A percentile compares a stretch with the other conserved stretches of the same genome.
Conservation (phyloP, 2,113 vertebrate species). For the Microtus ochrogaster region DNA sequence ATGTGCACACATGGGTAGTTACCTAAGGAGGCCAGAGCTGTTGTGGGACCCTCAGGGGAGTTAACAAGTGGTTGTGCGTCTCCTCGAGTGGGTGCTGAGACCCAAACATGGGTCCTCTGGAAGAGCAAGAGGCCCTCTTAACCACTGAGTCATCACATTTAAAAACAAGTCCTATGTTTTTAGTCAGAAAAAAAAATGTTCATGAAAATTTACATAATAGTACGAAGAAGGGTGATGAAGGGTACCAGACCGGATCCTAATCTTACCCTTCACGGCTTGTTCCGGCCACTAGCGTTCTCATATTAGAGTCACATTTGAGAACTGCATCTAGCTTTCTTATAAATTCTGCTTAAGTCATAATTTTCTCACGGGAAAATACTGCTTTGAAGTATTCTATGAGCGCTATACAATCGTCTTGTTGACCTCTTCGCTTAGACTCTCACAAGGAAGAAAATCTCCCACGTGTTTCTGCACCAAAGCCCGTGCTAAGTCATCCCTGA, state of each 20-base stretch:
- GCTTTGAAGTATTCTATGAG: background rate
- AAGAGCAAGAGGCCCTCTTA: background rate
- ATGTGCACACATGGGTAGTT: background rate
- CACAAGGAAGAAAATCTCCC: background rate
- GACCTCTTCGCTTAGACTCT: background rate
- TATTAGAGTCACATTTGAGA: constrained; percentile 7
- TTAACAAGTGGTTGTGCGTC: background rate
- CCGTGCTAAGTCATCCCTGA: background rate
- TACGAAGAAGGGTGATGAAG: background rate
- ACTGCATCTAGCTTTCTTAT: background rate
- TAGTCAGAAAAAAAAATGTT: background rate
- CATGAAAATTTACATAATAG: background rate
- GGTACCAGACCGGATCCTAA: background rate
- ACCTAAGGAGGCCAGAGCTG: background rate
- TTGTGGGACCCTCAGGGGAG: background rate
- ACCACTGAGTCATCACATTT: background rate
- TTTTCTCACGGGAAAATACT: background rate
- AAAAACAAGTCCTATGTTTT: background rate
- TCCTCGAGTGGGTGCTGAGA: background rate
- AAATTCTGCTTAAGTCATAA: constrained; percentile 9
- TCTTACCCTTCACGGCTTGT: background rate
- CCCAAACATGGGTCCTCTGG: background rate
- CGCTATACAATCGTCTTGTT: background rate
- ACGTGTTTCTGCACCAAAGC: background rate
- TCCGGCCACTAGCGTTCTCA: background rate